These are phyloP conservation scores for Rhabdomys pumilio DNA, from an alignment of 2,797 vertebrate genomes.

Conservation along the genomic window DNA sequence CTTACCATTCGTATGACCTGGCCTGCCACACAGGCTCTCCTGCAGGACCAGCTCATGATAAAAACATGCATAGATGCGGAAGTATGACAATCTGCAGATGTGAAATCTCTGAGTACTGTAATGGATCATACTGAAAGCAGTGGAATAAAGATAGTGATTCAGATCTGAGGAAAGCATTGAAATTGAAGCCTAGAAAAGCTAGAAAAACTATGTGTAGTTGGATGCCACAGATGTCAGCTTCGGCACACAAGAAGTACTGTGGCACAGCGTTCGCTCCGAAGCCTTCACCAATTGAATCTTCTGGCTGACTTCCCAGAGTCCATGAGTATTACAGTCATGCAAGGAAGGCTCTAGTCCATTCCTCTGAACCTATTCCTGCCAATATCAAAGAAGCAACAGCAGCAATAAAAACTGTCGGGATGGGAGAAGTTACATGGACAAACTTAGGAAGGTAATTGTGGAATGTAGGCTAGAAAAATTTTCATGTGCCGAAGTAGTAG, in stretches of 20 bases:
- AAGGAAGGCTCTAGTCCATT: conserved; percentile 83
- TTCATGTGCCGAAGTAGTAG: conserved; percentile 61
- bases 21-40: not conserved
- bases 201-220: not conserved
- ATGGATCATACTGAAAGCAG: conserved; percentile 53
- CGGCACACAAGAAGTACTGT: conserved; percentile 15
- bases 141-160: conserved; percentile 61
- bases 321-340: conserved; percentile 76
- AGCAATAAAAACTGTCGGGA: conserved; percentile 83
- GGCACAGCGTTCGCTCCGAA: conserved; percentile 76
- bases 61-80: not conserved
- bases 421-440: conserved; percentile 77
- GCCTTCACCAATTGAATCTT: conserved; percentile 79
- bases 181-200: not conserved
- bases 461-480: conserved; percentile 76
- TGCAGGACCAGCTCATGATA: not conserved
- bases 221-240: not conserved
- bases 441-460: conserved; percentile 75
- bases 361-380: conserved; percentile 84
- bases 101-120: conserved; percentile 53
- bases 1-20: not conserved
- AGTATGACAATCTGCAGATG: conserved; percentile 66
- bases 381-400: conserved; percentile 82
- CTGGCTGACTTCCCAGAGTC: conserved; percentile 82
- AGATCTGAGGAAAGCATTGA: conserved; percentile 65